Evolutionary conservation across 1,140 invertebrate species (phyloP).

Genomic region (Lethrus apterus): DNA sequence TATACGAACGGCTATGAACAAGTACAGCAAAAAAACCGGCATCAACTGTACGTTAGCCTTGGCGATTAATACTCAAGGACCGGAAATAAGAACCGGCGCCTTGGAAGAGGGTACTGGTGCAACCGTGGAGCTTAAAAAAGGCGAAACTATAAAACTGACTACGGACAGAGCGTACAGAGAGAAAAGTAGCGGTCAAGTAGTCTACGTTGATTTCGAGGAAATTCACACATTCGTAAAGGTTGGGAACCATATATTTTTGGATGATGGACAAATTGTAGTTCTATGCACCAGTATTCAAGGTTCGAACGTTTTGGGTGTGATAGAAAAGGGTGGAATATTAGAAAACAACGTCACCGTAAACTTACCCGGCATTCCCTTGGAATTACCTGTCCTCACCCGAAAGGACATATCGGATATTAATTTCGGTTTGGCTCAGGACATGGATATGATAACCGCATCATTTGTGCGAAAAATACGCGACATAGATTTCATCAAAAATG

Average conservation of each 20-base stretch:
- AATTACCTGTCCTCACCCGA: slow-evolving; percentile 97
- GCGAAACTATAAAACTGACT: slow-evolving; percentile 77
- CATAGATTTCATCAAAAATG: slow-evolving; percentile 77
- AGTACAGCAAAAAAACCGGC: slow-evolving; percentile 66
- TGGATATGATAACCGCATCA: slow-evolving; percentile 99
- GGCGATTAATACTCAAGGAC: slow-evolving; percentile 94
- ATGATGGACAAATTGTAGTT: too few species aligned
- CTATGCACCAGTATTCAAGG: slow-evolving; percentile 62
- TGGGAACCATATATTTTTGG: slow-evolving; percentile 86
- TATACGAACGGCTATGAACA: slow-evolving; percentile 75
- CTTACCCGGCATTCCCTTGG: slow-evolving; percentile 91
- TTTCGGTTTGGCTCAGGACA: slow-evolving; percentile 88
- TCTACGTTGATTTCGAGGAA: slow-evolving; percentile 89
- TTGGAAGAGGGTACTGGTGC: slow-evolving; percentile 85
- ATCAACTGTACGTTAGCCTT: slow-evolving; percentile 84
- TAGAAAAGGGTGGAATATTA: slow-evolving; percentile 96
- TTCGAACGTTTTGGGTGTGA: slow-evolving; percentile 60
- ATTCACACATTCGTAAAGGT: slow-evolving; percentile 91
- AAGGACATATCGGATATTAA: slow-evolving; percentile 92
- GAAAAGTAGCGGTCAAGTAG: slow-evolving; percentile 65
- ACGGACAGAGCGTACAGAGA: slow-evolving; percentile 78
- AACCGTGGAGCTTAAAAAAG: slow-evolving; percentile 86
- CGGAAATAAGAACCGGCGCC: slow-evolving; percentile 93
- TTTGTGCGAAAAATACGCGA: slow-evolving; percentile 93
- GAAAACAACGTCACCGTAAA: slow-evolving; percentile 96